A percentile compares a stretch with the other conserved stretches of the same genome.
phyloP scores from a whole-genome alignment of 2,113 vertebrate genomes.

The Panthera uncia region DNA sequence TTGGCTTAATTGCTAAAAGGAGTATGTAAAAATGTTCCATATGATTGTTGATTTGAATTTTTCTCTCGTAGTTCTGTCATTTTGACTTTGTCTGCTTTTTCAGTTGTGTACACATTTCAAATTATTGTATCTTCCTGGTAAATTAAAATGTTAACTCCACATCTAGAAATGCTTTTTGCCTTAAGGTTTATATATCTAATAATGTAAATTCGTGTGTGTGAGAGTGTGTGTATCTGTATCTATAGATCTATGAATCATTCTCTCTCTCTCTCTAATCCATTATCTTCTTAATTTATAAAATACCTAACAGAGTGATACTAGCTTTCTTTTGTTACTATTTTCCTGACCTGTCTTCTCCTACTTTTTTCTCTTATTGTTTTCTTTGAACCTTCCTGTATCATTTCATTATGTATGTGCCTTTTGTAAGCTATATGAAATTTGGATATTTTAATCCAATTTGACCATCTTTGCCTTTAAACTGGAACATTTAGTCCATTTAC shows the following conservation, averaged over 20 bases:
- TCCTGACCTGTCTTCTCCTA: not conserved
- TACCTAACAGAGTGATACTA: not conserved
- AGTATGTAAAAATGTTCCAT: not conserved
- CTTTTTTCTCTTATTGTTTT: not conserved
- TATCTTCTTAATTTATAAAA: not conserved
- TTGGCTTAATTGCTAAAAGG: not conserved
- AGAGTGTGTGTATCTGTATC: not conserved
- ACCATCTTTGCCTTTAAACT: not conserved
- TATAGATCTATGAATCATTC: not conserved
- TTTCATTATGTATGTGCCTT: not conserved
- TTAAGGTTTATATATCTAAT: not conserved
- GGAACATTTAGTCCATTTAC: not conserved
- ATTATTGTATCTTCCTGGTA: not conserved
- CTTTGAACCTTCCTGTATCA: not conserved
- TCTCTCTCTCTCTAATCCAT: not conserved
- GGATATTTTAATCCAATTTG: not conserved
- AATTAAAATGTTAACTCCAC: not conserved
- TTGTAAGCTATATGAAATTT: not conserved
- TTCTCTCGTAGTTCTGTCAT: not conserved
- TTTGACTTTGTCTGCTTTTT: slow-evolving; percentile 24
- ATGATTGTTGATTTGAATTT: not conserved
- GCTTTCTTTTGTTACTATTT: not conserved
- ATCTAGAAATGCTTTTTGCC: not conserved
- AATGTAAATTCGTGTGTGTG: not conserved
- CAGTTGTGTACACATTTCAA: not conserved